Base-by-base conservation (phyloP, 2,888 invertebrate genomes). In the Lithophane leautieri region DNA sequence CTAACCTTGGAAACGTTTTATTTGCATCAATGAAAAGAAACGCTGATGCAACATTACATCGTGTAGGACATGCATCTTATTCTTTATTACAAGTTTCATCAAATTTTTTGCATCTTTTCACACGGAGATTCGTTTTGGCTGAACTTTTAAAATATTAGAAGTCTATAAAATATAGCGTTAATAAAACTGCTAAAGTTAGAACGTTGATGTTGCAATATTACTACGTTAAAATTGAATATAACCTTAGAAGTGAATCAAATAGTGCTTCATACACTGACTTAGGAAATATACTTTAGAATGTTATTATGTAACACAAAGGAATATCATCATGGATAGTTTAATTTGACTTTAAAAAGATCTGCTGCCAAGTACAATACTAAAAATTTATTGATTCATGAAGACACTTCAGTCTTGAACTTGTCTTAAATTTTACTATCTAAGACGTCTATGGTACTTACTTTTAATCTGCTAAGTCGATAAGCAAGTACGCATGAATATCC, bases 101-200 rank as follows among this genome's bases (percentile, higher is more conserved):
- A 77, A 70, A 12, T 72, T 52, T 76, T 60, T 75, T 56, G 70
- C 68, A 78, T 82, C 40, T 75, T 75, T 70, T 77, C 71, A 50
- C 70, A 79, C 22, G 52, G 22, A 73, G 63, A 86, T 88, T 87
- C 69, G 87, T 82, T 84, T 76, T 73, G 76, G 81, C 79, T 87
- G 85, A 89, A 88, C 89, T 90, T 89, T 77, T 68, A 56, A 61
- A 75, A 66, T 80, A 52, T 78, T 74, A 71, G 66, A 79, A 78
- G 68, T 60, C 67, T 56, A 73, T 85, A 73, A 75, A 79, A 85
- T 72, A 77, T 85, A 69, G 68, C 50, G 70, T 44, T 79, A 75
- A 62, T 79, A 84, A 79, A 85, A 76, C 66, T 68, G 44, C 56
- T 40, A n/a, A 82, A 70, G 69, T 81, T 71, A 34, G 50, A 56